phyloP scores from a whole-genome alignment of 2,113 vertebrate genomes.

The Lampris megalopsis region DNA sequence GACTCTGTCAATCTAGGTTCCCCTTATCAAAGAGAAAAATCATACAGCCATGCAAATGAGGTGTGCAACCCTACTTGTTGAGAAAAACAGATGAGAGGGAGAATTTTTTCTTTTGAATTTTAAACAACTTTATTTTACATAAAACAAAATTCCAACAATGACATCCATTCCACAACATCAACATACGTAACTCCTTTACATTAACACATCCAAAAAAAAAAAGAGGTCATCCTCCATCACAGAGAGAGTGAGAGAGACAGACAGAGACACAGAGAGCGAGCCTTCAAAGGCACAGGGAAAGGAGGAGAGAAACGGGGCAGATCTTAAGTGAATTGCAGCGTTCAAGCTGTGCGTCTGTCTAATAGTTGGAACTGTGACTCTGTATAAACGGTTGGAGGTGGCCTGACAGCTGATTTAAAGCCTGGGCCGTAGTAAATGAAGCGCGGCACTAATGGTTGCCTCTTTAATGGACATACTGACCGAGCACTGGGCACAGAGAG shows the following conservation, averaged over 20 bases:
- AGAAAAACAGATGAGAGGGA: too few relatives aligned
- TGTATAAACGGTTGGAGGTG: conserved; percentile 47
- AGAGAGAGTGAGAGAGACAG: conserved; percentile 1
- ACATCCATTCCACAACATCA: too few relatives aligned
- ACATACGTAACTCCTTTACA: too few relatives aligned
- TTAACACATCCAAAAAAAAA: too few relatives aligned
- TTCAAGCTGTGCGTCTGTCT: conserved; percentile 28
- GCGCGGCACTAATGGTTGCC: conserved; percentile 67
- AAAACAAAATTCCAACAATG: too few relatives aligned
- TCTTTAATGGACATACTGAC: conserved; percentile 72
- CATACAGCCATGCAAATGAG: too few relatives aligned
- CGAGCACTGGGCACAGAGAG: conserved; percentile 51
- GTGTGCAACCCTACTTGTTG: neutral
- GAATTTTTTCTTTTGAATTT: too few relatives aligned
- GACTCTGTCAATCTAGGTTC: neutral
- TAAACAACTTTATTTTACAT: too few relatives aligned
- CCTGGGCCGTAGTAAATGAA: conserved; percentile 67
- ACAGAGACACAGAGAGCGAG: neutral
- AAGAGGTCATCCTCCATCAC: neutral
- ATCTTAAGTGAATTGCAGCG: conserved; percentile 9
- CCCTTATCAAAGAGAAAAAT: conserved; percentile 4
- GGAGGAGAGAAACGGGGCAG: neutral
- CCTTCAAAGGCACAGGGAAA: neutral
- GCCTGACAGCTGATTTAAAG: conserved; percentile 70
- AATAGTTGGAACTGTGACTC: conserved; percentile 56